These are phyloP conservation scores for Vireo altiloquus DNA, from an alignment of 2,113 vertebrate species.

Conservation along the genomic window DNA sequence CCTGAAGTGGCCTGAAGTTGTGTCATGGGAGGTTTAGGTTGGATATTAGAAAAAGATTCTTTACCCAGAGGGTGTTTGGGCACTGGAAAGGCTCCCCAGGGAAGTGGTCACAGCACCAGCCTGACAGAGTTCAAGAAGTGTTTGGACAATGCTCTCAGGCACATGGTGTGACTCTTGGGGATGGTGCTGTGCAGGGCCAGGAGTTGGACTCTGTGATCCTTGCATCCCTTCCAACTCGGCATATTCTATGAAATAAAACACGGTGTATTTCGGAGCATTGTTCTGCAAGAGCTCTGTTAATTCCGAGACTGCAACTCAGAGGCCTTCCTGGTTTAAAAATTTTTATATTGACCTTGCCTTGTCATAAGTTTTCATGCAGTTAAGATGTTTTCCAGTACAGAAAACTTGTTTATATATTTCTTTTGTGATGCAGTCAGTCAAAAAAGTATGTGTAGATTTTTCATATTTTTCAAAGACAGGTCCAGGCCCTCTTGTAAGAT, in stretches of 20 bases:
- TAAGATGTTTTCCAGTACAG: background rate
- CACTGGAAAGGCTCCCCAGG: background rate
- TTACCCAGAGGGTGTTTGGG: rapidly evolving
- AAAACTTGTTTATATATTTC: background rate
- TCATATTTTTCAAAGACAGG: background rate
- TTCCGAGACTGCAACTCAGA: background rate
- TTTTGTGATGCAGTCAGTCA: background rate
- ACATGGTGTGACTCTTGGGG: background rate
- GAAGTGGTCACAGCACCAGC: background rate
- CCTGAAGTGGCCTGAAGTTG: background rate
- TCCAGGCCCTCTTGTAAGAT: background rate
- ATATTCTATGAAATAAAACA: background rate
- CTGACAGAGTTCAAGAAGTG: rapidly evolving
- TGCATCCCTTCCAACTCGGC: rapidly evolving
- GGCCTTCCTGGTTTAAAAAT: background rate
- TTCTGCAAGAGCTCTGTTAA: background rate
- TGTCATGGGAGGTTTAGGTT: background rate
- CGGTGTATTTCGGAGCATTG: background rate
- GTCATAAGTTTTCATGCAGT: background rate
- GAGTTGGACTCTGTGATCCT: background rate
- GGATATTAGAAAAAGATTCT: background rate
- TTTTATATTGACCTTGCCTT: background rate
- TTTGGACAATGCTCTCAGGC: background rate
- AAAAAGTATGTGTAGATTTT: background rate
- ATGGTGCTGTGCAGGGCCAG: background rate